A percentile compares a stretch with the other conserved stretches of the same genome.
phyloP scores from a whole-genome alignment of 2,888 invertebrate genomes.

The Holacanthella duospinosa region DNA sequence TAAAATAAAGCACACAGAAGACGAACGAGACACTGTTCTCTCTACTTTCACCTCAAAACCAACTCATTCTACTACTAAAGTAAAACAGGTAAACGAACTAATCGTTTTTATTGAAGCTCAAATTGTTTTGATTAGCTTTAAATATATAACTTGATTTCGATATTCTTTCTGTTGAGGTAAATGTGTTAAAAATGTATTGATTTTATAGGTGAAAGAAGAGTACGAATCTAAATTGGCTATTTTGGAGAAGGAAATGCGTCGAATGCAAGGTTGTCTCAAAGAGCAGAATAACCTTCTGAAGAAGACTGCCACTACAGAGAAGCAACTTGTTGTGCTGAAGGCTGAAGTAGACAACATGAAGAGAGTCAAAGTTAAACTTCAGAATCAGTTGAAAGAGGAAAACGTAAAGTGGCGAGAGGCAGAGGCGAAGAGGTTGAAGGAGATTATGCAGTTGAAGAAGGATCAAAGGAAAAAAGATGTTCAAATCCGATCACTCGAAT shows the following conservation, averaged over 20 bases:
- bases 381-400: constrained; percentile 89
- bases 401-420: constrained; percentile 72
- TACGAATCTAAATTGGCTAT: constrained; percentile 73
- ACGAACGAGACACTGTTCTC: constrained; percentile 62
- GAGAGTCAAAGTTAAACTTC: constrained; percentile 68
- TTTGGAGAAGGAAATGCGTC: constrained; percentile 75
- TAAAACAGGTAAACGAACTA: background rate
- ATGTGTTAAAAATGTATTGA: background rate
- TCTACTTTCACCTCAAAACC: background rate
- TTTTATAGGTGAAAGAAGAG: constrained; percentile 67
- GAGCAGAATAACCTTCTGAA: constrained; percentile 77
- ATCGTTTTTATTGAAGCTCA: background rate
- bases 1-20: constrained; percentile 76
- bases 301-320: constrained; percentile 63
- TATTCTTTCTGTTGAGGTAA: background rate
- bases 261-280: constrained; percentile 72
- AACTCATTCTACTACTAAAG: background rate
- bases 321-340: constrained; percentile 58
- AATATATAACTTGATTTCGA: too few relatives aligned
- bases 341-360: constrained; percentile 72
- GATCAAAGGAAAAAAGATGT: constrained; percentile 76
- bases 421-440: constrained; percentile 64
- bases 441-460: constrained; percentile 82
- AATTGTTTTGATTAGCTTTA: background rate
- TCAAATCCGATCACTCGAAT: constrained; percentile 71